These are phyloP conservation scores for Emberiza fucata DNA, from an alignment of 2,113 vertebrate species.

Conservation along the genomic window DNA sequence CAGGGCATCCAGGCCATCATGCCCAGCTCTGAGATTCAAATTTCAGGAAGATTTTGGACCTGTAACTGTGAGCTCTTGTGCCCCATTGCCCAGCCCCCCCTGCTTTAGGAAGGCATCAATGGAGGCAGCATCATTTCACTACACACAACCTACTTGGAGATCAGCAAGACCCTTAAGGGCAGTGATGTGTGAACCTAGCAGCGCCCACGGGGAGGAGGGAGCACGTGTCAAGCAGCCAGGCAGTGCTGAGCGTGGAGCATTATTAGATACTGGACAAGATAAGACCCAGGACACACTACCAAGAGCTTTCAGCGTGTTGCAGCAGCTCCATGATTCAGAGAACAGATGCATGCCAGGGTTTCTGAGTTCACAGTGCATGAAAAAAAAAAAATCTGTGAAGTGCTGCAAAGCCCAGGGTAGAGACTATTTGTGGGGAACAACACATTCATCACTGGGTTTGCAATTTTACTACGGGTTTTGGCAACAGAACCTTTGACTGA, in stretches of 20 bases:
- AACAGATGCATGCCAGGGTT: not conserved
- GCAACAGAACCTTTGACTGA: not conserved
- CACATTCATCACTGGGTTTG: not conserved
- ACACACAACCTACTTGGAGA: not conserved
- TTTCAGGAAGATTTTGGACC: not conserved
- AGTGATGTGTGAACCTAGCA: not conserved
- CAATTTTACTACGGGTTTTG: not conserved
- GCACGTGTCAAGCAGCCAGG: not conserved
- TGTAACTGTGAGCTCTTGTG: not conserved
- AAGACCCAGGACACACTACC: not conserved
- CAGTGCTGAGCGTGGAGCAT: not conserved
- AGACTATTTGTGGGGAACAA: not conserved
- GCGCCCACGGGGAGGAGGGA: not conserved
- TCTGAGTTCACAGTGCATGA: not conserved
- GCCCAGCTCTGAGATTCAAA: not conserved
- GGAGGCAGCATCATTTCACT: not conserved
- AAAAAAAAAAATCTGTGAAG: not conserved
- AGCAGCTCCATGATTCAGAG: not conserved
- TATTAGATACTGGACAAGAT: not conserved
- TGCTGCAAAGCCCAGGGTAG: not conserved
- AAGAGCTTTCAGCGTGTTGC: not conserved
- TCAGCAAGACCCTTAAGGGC: not conserved
- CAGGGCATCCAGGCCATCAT: not conserved
- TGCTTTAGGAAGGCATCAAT: not conserved
- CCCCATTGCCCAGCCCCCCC: not conserved